Conservation (phyloP, 1,140 invertebrate species). For the Dendroctonus valens region DNA sequence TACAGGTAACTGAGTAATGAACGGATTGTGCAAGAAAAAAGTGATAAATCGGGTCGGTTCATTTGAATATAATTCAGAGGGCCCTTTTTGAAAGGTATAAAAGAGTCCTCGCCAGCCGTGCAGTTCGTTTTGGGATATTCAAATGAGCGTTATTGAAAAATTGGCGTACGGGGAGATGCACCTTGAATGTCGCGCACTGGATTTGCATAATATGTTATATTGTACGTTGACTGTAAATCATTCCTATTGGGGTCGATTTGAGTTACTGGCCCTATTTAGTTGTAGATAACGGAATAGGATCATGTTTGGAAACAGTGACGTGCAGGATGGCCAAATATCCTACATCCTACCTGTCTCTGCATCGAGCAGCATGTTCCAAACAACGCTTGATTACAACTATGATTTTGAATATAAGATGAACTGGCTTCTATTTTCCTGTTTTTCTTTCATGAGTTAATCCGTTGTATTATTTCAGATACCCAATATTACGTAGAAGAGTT, state of each 20-base stretch:
- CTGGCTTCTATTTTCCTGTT: no score
- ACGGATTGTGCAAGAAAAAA: slow-evolving; percentile 24
- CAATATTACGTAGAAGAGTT: no score
- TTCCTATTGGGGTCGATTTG: slow-evolving; percentile 18
- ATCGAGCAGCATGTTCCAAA: no score
- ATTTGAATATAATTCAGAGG: slow-evolving; percentile 29
- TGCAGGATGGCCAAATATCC: background rate
- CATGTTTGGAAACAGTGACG: no score
- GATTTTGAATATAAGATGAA: no score
- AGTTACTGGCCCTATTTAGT: slow-evolving; percentile 9
- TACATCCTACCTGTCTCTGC: no score
- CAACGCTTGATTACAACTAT: no score
- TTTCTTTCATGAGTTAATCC: no score
- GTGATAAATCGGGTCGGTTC: slow-evolving; percentile 24
- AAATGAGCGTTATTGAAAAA: slow-evolving; percentile 32
- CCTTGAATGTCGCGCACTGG: slow-evolving; percentile 17
- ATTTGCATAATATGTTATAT: slow-evolving; percentile 31
- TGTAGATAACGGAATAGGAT: no score
- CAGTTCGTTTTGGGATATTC: slow-evolving; percentile 31
- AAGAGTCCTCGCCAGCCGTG: slow-evolving; percentile 23
- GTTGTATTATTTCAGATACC: no score
- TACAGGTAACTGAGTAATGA: slow-evolving; percentile 23
- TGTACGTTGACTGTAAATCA: slow-evolving; percentile 28
- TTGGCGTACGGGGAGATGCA: slow-evolving; percentile 27
- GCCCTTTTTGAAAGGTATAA: slow-evolving; percentile 16